Base-by-base conservation (phyloP, 2,113 vertebrate species). In the Spheniscus mendiculus region DNA sequence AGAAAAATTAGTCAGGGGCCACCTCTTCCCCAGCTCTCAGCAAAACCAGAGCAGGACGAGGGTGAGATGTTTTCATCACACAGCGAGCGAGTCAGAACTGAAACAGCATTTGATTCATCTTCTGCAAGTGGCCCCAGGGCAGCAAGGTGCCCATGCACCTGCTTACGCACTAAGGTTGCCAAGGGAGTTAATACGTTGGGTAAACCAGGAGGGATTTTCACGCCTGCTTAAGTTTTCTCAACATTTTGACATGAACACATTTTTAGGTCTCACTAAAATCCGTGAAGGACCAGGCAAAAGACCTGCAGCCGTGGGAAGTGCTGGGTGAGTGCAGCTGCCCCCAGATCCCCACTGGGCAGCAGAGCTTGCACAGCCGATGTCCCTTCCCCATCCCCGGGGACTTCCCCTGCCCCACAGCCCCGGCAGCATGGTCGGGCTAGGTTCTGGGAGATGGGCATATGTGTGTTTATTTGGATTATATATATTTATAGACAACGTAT, bases 371-470 rank as follows among this genome's bases (percentile, higher is more conserved):
- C 9, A 49, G 6, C 30, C 17, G 5, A 12, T 1, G 0, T 12
- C 9, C 40, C 14, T 23, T 79, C 23, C 42, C 20, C n/a, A 16
- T 15, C 11, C 15, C 25, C 0, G 0, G 21, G 20, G 34, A 30
- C 13, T 30, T 20, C 32, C 26, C 34, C 10, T 23, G 66, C 6
- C 55, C 11, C 55, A 30, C 44, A 36, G 38, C 15, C 6, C 38
- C 20, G 0, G 23, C 53, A 53, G 32, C 21, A 18, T 2, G 1
- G 14, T 6, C 0, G 2, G 6, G 30, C 8, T n/a, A 12, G 12
- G 5, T 11, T 4, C 25, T n/a, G 40, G 29, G 30, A 38, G 38
- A 15, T 15, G 36, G 34, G n/a, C 15, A 23, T 12, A 19, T 6
- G 26, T 9, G 17, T 6, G 7, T 38, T 72, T 20, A 20, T 69